Conservation (phyloP, 2,113 vertebrate species). For the Cyprinodon tularosa region DNA sequence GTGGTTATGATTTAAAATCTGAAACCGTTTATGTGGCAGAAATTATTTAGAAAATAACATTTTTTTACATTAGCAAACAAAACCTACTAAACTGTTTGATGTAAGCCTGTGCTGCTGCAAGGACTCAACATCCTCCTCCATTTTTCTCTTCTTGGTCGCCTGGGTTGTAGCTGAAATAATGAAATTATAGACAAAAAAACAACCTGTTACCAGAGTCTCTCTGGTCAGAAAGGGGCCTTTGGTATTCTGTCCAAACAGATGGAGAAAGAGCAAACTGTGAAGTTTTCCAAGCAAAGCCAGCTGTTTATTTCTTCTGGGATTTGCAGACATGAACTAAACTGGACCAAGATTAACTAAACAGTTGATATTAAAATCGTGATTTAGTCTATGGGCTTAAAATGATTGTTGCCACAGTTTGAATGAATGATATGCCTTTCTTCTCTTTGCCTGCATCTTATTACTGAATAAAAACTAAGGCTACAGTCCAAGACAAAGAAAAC, state of each 20-base stretch:
- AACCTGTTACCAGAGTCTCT: conserved; percentile 74
- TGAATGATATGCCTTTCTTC: conserved; percentile 22
- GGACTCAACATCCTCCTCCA: conserved; percentile 69
- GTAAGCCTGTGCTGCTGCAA: conserved; percentile 76
- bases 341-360: conserved; percentile 6
- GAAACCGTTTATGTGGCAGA: neutral
- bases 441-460: conserved; percentile 24
- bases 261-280: conserved; percentile 25
- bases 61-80: neutral
- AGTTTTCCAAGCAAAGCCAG: conserved; percentile 22
- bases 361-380: conserved; percentile 14
- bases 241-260: conserved; percentile 84
- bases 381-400: conserved; percentile 17
- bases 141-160: conserved; percentile 84
- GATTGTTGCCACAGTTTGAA: neutral
- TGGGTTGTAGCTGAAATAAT: conserved; percentile 65
- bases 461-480: conserved; percentile 13
- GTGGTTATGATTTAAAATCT: too few relatives aligned
- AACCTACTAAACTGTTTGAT: conserved; percentile 88
- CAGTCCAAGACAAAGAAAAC: conserved; percentile 12
- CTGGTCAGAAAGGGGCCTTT: conserved; percentile 86
- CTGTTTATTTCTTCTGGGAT: conserved; percentile 14
- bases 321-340: conserved; percentile 21
- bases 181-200: conserved; percentile 34
- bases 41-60: too few relatives aligned